These are phyloP conservation scores for Nebria salina DNA, from an alignment of 2,888 invertebrate genomes.

Conservation along the genomic window DNA sequence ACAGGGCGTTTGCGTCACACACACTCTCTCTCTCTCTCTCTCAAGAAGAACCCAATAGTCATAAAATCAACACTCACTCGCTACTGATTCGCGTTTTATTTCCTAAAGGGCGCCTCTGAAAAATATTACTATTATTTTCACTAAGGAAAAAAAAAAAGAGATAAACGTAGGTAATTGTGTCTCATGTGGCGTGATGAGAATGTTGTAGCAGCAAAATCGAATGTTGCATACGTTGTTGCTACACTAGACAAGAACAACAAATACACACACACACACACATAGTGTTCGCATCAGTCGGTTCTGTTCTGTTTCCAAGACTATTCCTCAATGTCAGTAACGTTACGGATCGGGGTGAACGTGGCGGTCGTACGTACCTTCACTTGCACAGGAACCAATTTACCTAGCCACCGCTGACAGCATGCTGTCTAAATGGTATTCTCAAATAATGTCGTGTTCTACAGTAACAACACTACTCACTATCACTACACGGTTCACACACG, in stretches of 20 bases:
- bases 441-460: conserved; percentile 44
- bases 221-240: neutral
- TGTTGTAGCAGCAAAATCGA: neutral
- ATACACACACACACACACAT: neutral
- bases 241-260: neutral
- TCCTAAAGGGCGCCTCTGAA: neutral
- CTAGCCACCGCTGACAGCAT: conserved; percentile 39
- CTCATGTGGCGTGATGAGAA: neutral
- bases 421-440: conserved; percentile 44
- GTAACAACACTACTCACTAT: conserved; percentile 12
- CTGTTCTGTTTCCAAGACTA: conserved; percentile 29
- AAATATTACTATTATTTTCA: neutral
- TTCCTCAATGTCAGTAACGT: conserved; percentile 41
- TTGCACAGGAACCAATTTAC: conserved; percentile 37
- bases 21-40: too few relatives aligned
- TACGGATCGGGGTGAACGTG: conserved; percentile 11
- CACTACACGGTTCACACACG: neutral
- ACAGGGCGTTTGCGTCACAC: conserved; percentile 17
- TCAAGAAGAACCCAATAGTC: neutral
- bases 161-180: neutral
- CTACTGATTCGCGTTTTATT: neutral
- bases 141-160: neutral
- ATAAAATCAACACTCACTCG: neutral
- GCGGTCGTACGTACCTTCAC: conserved; percentile 3
- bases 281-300: neutral